phyloP scores from a whole-genome alignment of 2,888 invertebrate genomes.

The Falcaria lacertinaria region DNA sequence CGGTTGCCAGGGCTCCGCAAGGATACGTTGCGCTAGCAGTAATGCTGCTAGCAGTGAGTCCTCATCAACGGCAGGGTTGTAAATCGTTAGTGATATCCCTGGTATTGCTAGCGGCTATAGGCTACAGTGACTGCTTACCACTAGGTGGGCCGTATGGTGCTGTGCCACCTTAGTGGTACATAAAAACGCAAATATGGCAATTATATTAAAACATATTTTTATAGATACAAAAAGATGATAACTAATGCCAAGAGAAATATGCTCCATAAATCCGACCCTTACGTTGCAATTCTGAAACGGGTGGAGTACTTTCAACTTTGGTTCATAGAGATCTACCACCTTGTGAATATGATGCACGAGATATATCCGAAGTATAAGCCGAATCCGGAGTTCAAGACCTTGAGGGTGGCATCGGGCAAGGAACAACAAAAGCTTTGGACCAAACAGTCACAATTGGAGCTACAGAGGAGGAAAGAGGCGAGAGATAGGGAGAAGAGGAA shows the following conservation, averaged over 20 bases:
- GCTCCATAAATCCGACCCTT: neutral
- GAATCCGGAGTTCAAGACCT: neutral
- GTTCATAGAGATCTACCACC: neutral
- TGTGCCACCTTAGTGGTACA: no score
- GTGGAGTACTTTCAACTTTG: neutral
- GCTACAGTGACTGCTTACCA: no score
- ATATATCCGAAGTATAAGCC: neutral
- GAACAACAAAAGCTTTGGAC: neutral
- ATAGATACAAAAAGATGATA: neutral
- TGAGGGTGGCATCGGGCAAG: neutral
- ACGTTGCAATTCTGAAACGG: neutral
- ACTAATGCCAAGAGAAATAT: neutral
- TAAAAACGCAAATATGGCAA: neutral
- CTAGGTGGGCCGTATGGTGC: no score
- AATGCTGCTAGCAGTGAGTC: no score
- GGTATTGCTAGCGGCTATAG: no score
- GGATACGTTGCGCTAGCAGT: no score
- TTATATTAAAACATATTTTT: neutral
- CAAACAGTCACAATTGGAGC: neutral
- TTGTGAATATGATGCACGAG: neutral
- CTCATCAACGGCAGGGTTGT: no score
- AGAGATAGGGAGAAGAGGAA: neutral
- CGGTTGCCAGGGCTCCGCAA: no score
- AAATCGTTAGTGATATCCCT: no score
- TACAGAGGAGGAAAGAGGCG: neutral